Base-by-base conservation (phyloP, 2,888 invertebrate species). In the Muschampia plurimacula region DNA sequence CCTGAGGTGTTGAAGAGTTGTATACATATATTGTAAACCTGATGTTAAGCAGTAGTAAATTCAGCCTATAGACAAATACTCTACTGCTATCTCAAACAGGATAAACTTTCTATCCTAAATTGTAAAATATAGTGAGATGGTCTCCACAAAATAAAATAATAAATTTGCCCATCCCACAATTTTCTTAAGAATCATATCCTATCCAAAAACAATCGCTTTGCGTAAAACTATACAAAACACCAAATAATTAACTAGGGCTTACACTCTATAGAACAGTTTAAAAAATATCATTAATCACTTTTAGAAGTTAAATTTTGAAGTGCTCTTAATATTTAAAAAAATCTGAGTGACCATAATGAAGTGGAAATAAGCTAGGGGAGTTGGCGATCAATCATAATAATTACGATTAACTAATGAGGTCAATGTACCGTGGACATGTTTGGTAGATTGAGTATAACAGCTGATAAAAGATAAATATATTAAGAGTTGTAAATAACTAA, bases 311-410 rank as follows among this genome's bases (percentile, higher is more conserved):
- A 59, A 41, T n/a, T 41, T 67, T n/a, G 15, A 36, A 60, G 68
- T 36, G 67, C 41, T 44, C 41, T 55, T 44, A 6, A 49, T 36
- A 49, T 59, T 68, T 22, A 2, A 52, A 60, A 49, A 60, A 68
- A 49, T 68, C 55, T 32, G 22, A 62, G 69, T 69, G 39, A 49
- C 39, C 36, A 68, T 60, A 46, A 68, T 28, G 49, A 62, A 59
- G 44, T 67, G 36, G n/a, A 49, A 65, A 63, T 64, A 12, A 22
- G n/a, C 85, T 80, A 82, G 88, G 88, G 83, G 80, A 74, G 73
- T 66, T 72, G 78, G 85, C 84, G 85, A 89, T 90, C 88, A 81
- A 90, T 91, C 89, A 89, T 85, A 82, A 89, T 85, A 82, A 86
- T 88, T 86, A 86, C 77, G 60, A 60, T 57, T 59, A 68, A 59